Base-by-base conservation (phyloP, 2,888 invertebrate species). In the Drosophila lutescens region DNA sequence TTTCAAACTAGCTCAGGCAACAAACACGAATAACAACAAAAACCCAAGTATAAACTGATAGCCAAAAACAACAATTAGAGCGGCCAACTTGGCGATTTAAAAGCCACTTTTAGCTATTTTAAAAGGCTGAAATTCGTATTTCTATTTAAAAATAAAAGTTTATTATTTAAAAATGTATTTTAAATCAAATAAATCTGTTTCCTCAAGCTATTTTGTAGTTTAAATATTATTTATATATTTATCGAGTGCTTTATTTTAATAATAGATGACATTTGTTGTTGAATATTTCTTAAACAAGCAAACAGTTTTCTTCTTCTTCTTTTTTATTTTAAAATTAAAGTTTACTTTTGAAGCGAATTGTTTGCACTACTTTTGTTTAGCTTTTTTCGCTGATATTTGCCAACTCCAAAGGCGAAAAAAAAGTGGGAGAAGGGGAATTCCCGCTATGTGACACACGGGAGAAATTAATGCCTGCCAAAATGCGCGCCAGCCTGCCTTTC, bases 381-480 rank as follows among this genome's bases (percentile, higher is more conserved):
- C 6, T 10, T 7, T 17, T 47, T 26, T 15, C n/a, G 6, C 38
- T 40, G 5, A 26, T 17, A 20, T 32, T 30, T 40, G 30, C 17
- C 58, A 53, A 8, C 20, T 53, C 40, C 20, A 12, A 32, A 3
- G 46, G 7, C 10, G 15, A n/a, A 43, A 17, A 20, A 43, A 50
- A 40, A 49, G 5, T n/a, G n/a, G 51, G 12, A 38, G 54, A 54
- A 40, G 20, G 75, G 60, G 80, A 56, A 59, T 46, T 61, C 78
- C 62, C 60, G 74, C 80, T 83, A 86, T 86, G 84, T 77, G 86
- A 66, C 82, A 74, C 82, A 75, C 78, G 84, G 86, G 86, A 80
- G 74, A 77, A 84, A 83, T 83, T 84, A 83, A 86, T 82, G 86
- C 86, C 82, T 78, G 74, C 82, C 78, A 80, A 83, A 82, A 86